Conservation (phyloP, 2,797 vertebrate species). For the Lemur catta region DNA sequence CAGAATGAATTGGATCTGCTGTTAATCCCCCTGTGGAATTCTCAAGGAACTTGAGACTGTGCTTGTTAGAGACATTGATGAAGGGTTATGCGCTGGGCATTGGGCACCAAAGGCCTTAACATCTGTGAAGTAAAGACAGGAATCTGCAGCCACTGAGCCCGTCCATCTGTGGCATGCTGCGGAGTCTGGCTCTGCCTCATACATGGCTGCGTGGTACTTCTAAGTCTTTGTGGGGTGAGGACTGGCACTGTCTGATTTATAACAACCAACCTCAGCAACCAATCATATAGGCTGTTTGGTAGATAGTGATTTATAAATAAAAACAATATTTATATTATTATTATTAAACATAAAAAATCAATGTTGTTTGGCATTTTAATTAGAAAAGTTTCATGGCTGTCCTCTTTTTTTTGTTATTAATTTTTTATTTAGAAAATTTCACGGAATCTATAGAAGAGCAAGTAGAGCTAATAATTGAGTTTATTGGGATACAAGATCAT, state of each 20-base stretch:
- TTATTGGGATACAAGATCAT: background rate
- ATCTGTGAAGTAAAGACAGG: background rate
- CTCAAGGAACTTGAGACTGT: background rate
- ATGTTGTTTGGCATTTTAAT: conserved; percentile 3
- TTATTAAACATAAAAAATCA: background rate
- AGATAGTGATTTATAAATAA: background rate
- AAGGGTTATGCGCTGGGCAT: background rate
- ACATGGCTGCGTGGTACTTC: background rate
- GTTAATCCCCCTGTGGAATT: background rate
- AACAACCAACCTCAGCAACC: background rate
- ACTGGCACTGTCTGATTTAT: background rate
- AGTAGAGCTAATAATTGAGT: background rate
- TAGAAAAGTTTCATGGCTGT: background rate
- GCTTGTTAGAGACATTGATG: background rate
- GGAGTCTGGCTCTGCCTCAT: background rate
- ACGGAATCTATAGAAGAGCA: background rate
- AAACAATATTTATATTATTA: background rate
- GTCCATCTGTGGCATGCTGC: background rate
- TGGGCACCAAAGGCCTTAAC: background rate
- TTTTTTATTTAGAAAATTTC: background rate
- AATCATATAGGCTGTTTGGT: background rate
- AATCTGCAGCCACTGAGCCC: background rate
- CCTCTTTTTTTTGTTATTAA: background rate
- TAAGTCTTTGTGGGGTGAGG: background rate
- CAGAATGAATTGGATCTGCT: background rate